These are phyloP conservation scores for Ctena decussata DNA, from an alignment of 2,888 invertebrate genomes.

Conservation along the genomic window DNA sequence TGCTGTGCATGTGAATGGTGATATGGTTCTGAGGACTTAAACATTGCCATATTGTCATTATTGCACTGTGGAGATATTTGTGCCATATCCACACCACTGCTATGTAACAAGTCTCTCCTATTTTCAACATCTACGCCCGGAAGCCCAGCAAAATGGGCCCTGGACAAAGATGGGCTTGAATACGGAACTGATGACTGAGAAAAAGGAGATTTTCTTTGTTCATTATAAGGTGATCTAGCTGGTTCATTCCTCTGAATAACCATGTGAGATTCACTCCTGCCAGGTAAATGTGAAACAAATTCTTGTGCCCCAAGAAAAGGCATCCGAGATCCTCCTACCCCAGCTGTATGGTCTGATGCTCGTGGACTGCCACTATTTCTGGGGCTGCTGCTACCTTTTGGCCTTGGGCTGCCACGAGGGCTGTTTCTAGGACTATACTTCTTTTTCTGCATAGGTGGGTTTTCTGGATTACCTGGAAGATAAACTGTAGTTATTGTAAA, in stretches of 20 bases:
- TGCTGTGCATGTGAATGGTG: constrained; percentile 32
- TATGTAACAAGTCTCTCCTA: constrained; percentile 9
- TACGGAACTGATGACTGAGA: constrained; percentile 30
- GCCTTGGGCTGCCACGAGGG: constrained; percentile 60
- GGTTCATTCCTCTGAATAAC: constrained; percentile 52
- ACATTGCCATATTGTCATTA: constrained; percentile 56
- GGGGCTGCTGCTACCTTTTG: constrained; percentile 58
- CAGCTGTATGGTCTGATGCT: constrained; percentile 7
- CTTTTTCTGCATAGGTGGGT: constrained; percentile 62
- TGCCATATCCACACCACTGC: constrained; percentile 35
- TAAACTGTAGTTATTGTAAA: too few species aligned
- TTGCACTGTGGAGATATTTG: constrained; percentile 60
- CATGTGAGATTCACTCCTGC: constrained; percentile 57
- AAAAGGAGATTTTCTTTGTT: constrained; percentile 62
- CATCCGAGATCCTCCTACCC: constrained; percentile 26
- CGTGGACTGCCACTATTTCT: constrained; percentile 43
- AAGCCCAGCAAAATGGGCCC: constrained; percentile 12
- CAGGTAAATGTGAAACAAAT: constrained; percentile 52
- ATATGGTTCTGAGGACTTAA: constrained; percentile 60
- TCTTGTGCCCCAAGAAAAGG: constrained; percentile 56
- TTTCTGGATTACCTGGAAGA: constrained; percentile 50
- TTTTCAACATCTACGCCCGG: constrained; percentile 21
- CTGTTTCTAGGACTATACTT: constrained; percentile 66
- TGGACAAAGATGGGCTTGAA: constrained; percentile 16
- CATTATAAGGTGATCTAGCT: constrained; percentile 36